Conservation (phyloP, 2,113 vertebrate species). For the Corythoichthys intestinalis region DNA sequence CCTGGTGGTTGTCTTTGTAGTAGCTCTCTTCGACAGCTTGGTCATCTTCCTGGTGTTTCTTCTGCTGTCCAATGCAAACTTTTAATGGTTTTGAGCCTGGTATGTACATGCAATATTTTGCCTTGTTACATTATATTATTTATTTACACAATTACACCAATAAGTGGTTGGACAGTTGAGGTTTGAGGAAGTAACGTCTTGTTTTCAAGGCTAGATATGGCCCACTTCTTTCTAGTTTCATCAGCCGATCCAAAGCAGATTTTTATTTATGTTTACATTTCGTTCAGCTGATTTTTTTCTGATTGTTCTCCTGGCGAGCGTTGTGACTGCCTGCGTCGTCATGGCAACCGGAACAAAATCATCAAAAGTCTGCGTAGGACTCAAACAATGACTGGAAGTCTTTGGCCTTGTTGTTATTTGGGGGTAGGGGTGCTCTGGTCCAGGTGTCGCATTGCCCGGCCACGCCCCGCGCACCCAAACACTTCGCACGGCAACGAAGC, state of each 20-base stretch:
- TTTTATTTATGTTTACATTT: not conserved
- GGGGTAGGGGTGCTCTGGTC: not conserved
- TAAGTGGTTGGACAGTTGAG: too few relatives aligned
- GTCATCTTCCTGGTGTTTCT: too few relatives aligned
- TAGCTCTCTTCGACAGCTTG: too few relatives aligned
- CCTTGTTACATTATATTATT: too few relatives aligned
- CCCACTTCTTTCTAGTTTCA: too few relatives aligned
- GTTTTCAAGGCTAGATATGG: too few relatives aligned
- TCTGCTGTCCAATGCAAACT: not conserved
- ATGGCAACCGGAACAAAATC: not conserved
- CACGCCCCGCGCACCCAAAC: slow-evolving; percentile 1
- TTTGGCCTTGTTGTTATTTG: not conserved
- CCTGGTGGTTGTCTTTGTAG: too few relatives aligned
- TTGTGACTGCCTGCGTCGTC: not conserved
- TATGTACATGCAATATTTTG: too few relatives aligned
- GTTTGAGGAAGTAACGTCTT: too few relatives aligned
- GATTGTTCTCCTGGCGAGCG: not conserved
- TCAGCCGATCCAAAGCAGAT: not conserved
- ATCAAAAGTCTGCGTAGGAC: not conserved
- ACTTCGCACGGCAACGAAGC: not conserved
- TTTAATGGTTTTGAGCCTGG: not conserved
- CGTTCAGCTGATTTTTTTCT: not conserved
- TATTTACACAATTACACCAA: too few relatives aligned
- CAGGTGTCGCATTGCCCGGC: not conserved
- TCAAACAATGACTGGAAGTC: not conserved